Percentiles rank a stretch among this genome's conserved stretches.
phyloP scores from a whole-genome alignment of 2,113 vertebrate genomes.

The Himantopus leucocephalus region DNA sequence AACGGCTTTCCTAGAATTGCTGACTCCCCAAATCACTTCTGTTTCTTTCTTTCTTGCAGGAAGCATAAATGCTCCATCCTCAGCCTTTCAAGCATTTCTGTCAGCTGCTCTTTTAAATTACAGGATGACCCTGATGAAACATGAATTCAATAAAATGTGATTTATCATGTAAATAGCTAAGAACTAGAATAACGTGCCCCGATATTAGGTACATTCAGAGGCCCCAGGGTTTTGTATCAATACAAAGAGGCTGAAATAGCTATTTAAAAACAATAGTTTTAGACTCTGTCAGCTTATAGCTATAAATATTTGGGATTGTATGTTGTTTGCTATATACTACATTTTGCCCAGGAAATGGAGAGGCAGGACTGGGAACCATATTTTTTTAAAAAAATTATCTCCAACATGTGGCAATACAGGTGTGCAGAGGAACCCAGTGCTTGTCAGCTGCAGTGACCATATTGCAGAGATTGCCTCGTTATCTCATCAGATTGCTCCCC shows the following conservation, averaged over 20 bases:
- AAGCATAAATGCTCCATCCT: not conserved
- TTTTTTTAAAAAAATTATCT: not conserved
- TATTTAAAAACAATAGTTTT: not conserved
- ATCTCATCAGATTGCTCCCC: not conserved
- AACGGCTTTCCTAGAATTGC: not conserved
- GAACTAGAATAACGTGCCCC: not conserved
- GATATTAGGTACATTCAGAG: not conserved
- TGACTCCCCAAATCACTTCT: not conserved
- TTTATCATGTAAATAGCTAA: constrained; percentile 1
- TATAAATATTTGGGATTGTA: not conserved
- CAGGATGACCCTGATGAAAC: not conserved
- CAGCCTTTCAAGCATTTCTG: not conserved
- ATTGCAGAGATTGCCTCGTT: not conserved
- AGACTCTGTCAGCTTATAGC: not conserved
- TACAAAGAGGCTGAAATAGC: not conserved
- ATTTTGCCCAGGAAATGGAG: not conserved
- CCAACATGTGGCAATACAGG: not conserved
- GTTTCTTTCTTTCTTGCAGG: not conserved
- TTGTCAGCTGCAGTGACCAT: not conserved
- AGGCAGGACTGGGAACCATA: not conserved
- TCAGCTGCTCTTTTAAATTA: constrained; percentile 17
- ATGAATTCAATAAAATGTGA: not conserved
- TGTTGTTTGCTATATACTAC: not conserved
- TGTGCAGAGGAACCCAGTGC: not conserved
- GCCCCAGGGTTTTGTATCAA: not conserved